These are phyloP conservation scores for Salvelinus namaycush DNA, from an alignment of 2,113 vertebrate genomes.

Conservation along the genomic window DNA sequence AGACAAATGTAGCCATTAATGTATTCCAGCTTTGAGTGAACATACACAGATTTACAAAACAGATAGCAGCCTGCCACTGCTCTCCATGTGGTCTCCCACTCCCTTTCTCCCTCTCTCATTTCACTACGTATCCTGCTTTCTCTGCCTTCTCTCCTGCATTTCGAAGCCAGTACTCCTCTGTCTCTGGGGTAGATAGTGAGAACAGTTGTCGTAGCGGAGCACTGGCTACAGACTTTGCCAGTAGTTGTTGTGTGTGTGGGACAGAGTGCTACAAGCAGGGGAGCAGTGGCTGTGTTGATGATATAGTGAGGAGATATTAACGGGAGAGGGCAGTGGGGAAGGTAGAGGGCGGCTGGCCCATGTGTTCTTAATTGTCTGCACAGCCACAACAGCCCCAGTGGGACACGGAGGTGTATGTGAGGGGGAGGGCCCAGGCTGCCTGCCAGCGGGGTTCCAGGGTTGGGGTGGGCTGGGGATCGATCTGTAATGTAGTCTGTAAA, in stretches of 20 bases:
- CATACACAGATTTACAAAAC: constrained; percentile 66
- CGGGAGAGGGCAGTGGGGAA: background rate
- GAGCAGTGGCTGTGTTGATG: background rate
- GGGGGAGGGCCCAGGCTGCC: constrained; percentile 27
- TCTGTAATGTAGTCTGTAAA: constrained; percentile 71
- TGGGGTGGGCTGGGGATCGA: constrained; percentile 45
- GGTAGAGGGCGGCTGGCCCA: background rate
- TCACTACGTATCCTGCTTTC: background rate
- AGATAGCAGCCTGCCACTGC: constrained; percentile 51
- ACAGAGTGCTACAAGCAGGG: too few relatives aligned
- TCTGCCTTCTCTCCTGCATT: background rate
- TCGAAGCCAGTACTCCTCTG: background rate
- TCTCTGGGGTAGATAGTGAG: background rate
- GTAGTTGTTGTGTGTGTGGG: too few relatives aligned
- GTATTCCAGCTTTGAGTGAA: constrained; percentile 64
- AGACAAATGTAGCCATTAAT: constrained; percentile 70
- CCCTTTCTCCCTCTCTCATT: constrained; percentile 17
- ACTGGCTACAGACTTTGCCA: too few relatives aligned
- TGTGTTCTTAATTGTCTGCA: constrained; percentile 4
- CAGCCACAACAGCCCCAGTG: background rate
- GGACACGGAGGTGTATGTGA: background rate
- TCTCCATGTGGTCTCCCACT: constrained; percentile 21
- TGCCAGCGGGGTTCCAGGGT: constrained; percentile 58
- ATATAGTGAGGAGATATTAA: background rate
- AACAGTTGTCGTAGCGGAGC: too few relatives aligned